A percentile compares a stretch with the other conserved stretches of the same genome.
phyloP scores from a whole-genome alignment of 2,113 vertebrate genomes.

The Tupaia chinensis region DNA sequence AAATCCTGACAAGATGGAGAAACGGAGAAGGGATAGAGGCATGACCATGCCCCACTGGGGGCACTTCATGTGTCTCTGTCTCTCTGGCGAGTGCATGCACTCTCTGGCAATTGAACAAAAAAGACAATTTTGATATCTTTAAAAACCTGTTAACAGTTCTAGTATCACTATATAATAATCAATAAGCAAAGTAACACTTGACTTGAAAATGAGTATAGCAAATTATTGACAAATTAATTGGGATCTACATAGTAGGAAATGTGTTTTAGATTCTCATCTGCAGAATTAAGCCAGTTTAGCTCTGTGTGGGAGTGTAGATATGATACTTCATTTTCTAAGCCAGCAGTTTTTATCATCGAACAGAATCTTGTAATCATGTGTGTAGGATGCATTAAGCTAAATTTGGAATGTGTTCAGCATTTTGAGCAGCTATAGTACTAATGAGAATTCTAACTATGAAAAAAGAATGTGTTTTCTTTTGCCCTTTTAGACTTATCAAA shows the following conservation, averaged over 20 bases:
- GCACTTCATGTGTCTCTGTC: too few relatives aligned
- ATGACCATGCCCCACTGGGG: too few relatives aligned
- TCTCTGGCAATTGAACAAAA: too few relatives aligned
- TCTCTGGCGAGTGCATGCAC: too few relatives aligned
- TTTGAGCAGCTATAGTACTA: conserved; percentile 73
- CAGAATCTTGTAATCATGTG: conserved; percentile 77
- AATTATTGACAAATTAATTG: conserved; percentile 62
- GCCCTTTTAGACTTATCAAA: conserved; percentile 57
- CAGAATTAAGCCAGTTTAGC: conserved; percentile 75
- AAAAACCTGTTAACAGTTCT: conserved; percentile 11
- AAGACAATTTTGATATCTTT: not conserved
- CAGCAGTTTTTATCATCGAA: conserved; percentile 70
- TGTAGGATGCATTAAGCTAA: conserved; percentile 79
- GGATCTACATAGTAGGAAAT: conserved; percentile 64
- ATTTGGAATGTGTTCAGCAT: conserved; percentile 79
- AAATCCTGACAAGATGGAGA: too few relatives aligned
- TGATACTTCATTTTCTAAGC: conserved; percentile 76
- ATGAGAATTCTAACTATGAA: conserved; percentile 64
- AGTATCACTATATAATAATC: not conserved
- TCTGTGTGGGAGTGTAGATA: conserved; percentile 64
- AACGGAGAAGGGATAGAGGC: too few relatives aligned
- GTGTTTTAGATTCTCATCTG: conserved; percentile 72
- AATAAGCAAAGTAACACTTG: not conserved
- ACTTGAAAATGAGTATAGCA: conserved; percentile 22
- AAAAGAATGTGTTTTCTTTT: conserved; percentile 55